These are phyloP conservation scores for Diacarnus erythraeanus DNA, from an alignment of 37 sponge, comb jelly and placozoan species.

Conservation along the genomic window DNA sequence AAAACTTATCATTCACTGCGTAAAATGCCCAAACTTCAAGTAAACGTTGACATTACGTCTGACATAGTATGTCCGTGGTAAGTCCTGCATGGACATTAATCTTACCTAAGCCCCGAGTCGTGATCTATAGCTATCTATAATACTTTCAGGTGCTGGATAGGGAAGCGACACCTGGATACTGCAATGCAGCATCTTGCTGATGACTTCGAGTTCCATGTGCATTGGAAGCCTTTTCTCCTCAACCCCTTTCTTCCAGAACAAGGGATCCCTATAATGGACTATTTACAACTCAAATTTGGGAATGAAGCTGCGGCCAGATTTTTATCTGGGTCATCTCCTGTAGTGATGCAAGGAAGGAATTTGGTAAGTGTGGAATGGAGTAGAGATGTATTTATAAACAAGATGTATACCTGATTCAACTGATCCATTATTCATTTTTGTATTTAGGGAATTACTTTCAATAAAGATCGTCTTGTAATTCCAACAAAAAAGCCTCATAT, in stretches of 20 bases:
- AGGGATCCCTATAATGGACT: slow-evolving; percentile 52
- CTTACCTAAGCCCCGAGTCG: no score
- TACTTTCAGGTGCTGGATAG: slow-evolving; percentile 52
- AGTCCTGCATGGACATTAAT: no score
- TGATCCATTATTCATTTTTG: not conserved
- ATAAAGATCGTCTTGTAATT: slow-evolving; percentile 14
- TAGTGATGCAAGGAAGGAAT: slow-evolving; percentile 19
- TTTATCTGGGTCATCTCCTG: slow-evolving; percentile 20
- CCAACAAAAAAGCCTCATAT: slow-evolving; percentile 70
- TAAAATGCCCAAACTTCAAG: slow-evolving; percentile 13
- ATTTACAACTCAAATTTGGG: slow-evolving; percentile 49
- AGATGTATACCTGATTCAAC: no score
- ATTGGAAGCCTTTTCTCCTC: slow-evolving; percentile 77
- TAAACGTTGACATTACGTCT: slow-evolving; percentile 57
- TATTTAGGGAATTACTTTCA: slow-evolving; percentile 33
- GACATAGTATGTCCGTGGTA: slow-evolving; percentile 70
- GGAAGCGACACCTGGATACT: slow-evolving; percentile 45
- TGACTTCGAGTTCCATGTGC: slow-evolving; percentile 54
- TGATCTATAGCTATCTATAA: not conserved
- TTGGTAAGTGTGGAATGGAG: slow-evolving; percentile 31
- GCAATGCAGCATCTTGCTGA: slow-evolving; percentile 42
- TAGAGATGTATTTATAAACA: no score
- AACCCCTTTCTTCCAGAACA: slow-evolving; percentile 65
- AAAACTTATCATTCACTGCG: not conserved
- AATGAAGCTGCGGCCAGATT: slow-evolving; percentile 41